Base-by-base conservation (phyloP, 2,797 vertebrate genomes). In the Siniperca obscura region DNA sequence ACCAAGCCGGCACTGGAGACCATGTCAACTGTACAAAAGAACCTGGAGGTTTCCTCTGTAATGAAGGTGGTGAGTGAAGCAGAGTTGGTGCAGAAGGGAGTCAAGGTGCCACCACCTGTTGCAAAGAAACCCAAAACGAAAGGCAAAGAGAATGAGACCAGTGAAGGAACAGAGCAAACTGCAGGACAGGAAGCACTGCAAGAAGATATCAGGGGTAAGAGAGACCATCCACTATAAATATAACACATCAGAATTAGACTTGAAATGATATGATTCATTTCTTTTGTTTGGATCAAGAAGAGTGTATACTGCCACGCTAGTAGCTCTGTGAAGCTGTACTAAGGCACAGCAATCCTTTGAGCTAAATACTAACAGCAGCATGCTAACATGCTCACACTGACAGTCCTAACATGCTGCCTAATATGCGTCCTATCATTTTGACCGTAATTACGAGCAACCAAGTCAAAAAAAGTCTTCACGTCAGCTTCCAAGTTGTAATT, bases 91-190 rank as follows among this genome's bases (percentile, higher is more conserved):
- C 94, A 94, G 74, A 96, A 95, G 74, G 91, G 87, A 2, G 61
- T 87, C 60, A 99, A 97, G 93, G 93, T 97, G 34, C 97, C 98
- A 6, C 98, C 98, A 17, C 98, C 98, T 0, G 96, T 99, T 40
- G 97, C 98, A 89, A 98, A 95, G 86, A 99, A 99, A 93, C 98
- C 96, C 8, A 94, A 88, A 87, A 3, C 89, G 0, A 94, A 91
- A 80, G 76, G 81, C 59, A 91, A 90, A 90, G 91, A 92, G 78
- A 73, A 5, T 4, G 91, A 94, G 40, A 76, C 34, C 42, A 67
- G 65, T 76, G 91, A 89, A 76, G 90, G 68, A 57, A 83, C 80
- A 48, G 91, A 92, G 79, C 83, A 89, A 57, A 90, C 95, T 92
- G 93, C 89, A 57, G 95, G 94, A 85, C 76, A 92, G 9, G 93